phyloP scores from a whole-genome alignment of 2,113 vertebrate species.

The Stomatorhinus ivindoensis region DNA sequence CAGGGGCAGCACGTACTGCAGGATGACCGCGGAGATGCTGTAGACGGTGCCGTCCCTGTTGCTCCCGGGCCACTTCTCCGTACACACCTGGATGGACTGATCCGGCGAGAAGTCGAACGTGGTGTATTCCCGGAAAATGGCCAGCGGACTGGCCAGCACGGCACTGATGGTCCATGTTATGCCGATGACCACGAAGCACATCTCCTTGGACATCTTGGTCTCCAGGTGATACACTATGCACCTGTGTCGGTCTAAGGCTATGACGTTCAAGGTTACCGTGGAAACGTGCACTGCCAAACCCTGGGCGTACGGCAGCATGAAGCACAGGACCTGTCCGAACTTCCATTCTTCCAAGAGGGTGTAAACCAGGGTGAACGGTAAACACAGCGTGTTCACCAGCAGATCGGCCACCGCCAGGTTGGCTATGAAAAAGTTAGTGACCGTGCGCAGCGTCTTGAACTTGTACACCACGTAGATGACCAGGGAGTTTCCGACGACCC shows the following conservation, averaged over 20 bases:
- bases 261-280: constrained; percentile 86
- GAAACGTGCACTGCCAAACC: constrained; percentile 88
- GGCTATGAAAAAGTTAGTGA: constrained; percentile 94
- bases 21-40: constrained; percentile 78
- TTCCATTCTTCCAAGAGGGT: constrained; percentile 86
- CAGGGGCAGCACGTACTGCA: constrained; percentile 84
- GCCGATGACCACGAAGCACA: constrained; percentile 81
- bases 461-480: constrained; percentile 89
- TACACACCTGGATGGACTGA: constrained; percentile 77
- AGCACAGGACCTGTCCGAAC: constrained; percentile 79
- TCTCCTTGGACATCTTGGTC: constrained; percentile 82
- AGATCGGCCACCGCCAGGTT: constrained; percentile 87
- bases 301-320: constrained; percentile 86
- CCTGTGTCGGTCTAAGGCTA: constrained; percentile 85
- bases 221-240: constrained; percentile 90
- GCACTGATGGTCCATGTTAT: constrained; percentile 83
- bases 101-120: constrained; percentile 74
- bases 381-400: constrained; percentile 83
- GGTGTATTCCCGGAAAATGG: constrained; percentile 87
- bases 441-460: constrained; percentile 84
- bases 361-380: constrained; percentile 90
- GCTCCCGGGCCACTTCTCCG: constrained; percentile 86
- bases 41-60: constrained; percentile 78
- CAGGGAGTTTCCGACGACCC: constrained; percentile 83
- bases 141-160: constrained; percentile 79